phyloP scores from a whole-genome alignment of 1,140 invertebrate genomes.

The Brachystomella parvula region DNA sequence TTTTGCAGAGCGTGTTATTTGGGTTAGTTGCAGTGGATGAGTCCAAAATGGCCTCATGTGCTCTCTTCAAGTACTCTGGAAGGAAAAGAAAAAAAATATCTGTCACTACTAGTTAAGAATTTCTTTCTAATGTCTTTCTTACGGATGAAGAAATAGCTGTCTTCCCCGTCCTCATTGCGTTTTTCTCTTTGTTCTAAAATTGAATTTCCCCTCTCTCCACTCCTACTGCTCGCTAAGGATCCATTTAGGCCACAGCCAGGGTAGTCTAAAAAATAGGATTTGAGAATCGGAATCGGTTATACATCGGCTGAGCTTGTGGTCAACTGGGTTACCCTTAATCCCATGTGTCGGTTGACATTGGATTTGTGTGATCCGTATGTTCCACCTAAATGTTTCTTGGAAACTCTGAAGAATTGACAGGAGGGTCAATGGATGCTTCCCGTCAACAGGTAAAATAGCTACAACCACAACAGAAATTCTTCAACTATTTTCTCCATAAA shows the following conservation, averaged over 20 bases:
- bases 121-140: not conserved
- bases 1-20: constrained; percentile 15
- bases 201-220: not conserved
- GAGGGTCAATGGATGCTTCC: constrained; percentile 41
- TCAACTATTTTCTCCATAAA: not conserved
- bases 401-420: constrained; percentile 42
- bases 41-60: constrained; percentile 19
- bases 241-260: constrained; percentile 23
- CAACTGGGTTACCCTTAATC: constrained; percentile 2
- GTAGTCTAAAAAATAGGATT: constrained; percentile 13
- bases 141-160: constrained; percentile 37
- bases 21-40: constrained; percentile 13
- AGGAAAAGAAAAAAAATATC: not conserved
- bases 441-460: constrained; percentile 43
- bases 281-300: not conserved
- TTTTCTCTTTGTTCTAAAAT: not conserved
- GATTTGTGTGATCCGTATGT: constrained; percentile 42
- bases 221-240: not conserved
- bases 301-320: too few relatives aligned
- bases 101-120: not conserved
- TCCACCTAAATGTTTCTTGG: constrained; percentile 41
- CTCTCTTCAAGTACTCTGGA: constrained; percentile 33
- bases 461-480: constrained; percentile 1
- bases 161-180: not conserved
- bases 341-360: constrained; percentile 34